Evolutionary conservation across 2,797 vertebrate genomes (phyloP).

Genomic region (Spondyliosoma cantharus): DNA sequence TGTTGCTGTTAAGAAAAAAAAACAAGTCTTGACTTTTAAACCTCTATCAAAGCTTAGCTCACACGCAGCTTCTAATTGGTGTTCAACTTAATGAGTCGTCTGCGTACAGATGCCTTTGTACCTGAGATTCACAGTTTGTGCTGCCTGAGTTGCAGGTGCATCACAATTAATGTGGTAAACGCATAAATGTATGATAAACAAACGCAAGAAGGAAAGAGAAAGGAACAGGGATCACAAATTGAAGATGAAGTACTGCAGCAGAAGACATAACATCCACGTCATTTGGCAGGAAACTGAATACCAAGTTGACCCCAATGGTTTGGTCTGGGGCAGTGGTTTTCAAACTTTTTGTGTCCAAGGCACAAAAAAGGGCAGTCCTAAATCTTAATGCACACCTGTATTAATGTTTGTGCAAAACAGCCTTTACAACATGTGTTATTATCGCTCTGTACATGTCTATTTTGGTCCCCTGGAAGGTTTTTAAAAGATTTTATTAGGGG

Average conservation of each 20-base stretch:
- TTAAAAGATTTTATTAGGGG: too few species aligned
- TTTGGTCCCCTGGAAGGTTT: too few species aligned
- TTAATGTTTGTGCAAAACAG: too few species aligned
- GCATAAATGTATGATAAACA: slow-evolving; percentile 13
- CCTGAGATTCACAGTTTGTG: slow-evolving; percentile 12
- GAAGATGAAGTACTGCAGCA: neutral
- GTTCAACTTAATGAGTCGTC: slow-evolving; percentile 23
- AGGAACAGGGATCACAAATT: neutral
- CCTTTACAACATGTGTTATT: too few species aligned
- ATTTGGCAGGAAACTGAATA: neutral
- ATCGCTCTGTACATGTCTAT: too few species aligned
- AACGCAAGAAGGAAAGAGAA: neutral
- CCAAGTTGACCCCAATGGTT: neutral
- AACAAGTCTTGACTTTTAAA: slow-evolving; percentile 8
- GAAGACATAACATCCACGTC: neutral
- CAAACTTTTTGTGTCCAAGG: too few species aligned
- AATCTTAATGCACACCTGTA: too few species aligned
- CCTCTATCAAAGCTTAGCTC: neutral
- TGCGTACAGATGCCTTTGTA: slow-evolving; percentile 17
- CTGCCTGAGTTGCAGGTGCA: slow-evolving; percentile 9
- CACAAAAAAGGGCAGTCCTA: too few species aligned
- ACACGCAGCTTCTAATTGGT: slow-evolving; percentile 8
- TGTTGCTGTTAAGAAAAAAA: slow-evolving; percentile 18
- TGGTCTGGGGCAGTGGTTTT: too few species aligned
- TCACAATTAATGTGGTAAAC: neutral